Evolutionary conservation across 2,888 invertebrate genomes (phyloP).

Genomic region (Myathropa florea): DNA sequence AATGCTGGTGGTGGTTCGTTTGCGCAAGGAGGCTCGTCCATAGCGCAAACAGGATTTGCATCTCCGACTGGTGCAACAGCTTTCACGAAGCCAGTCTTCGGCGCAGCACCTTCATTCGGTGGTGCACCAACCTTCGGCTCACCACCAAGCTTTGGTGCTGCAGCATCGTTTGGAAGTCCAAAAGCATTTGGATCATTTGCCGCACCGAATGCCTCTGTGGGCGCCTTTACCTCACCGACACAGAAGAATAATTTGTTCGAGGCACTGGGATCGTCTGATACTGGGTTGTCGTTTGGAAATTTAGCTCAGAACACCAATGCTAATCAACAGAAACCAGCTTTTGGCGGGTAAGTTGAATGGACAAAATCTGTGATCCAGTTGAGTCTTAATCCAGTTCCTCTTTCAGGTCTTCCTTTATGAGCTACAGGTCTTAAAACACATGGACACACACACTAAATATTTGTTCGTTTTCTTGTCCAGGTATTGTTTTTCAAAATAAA

Average conservation of each 20-base stretch:
- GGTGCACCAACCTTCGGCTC: slow-evolving; percentile 77
- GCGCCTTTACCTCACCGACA: slow-evolving; percentile 73
- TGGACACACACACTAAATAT: slow-evolving; percentile 5
- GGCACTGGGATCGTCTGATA: slow-evolving; percentile 77
- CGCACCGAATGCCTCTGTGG: slow-evolving; percentile 70
- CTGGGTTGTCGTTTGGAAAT: slow-evolving; percentile 79
- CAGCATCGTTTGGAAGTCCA: slow-evolving; percentile 77
- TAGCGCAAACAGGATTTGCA: slow-evolving; percentile 77
- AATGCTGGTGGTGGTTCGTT: slow-evolving; percentile 72
- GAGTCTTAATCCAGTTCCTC: not conserved
- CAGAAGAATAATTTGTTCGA: slow-evolving; percentile 79
- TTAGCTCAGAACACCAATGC: slow-evolving; percentile 78
- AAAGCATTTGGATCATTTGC: slow-evolving; percentile 78
- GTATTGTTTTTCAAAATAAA: slow-evolving; percentile 10
- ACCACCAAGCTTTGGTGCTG: slow-evolving; percentile 79
- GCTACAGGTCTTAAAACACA: slow-evolving; percentile 52
- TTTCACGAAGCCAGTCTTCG: slow-evolving; percentile 73
- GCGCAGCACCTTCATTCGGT: slow-evolving; percentile 74
- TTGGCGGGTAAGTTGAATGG: slow-evolving; percentile 77
- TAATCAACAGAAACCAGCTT: slow-evolving; percentile 77
- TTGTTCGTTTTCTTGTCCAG: slow-evolving; percentile 37
- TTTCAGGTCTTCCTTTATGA: slow-evolving; percentile 60
- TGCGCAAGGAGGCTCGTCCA: slow-evolving; percentile 75
- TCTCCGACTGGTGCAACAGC: slow-evolving; percentile 74
- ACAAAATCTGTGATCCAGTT: not conserved